Conservation (phyloP, 1,140 invertebrate species). For the Cylas formicarius region DNA sequence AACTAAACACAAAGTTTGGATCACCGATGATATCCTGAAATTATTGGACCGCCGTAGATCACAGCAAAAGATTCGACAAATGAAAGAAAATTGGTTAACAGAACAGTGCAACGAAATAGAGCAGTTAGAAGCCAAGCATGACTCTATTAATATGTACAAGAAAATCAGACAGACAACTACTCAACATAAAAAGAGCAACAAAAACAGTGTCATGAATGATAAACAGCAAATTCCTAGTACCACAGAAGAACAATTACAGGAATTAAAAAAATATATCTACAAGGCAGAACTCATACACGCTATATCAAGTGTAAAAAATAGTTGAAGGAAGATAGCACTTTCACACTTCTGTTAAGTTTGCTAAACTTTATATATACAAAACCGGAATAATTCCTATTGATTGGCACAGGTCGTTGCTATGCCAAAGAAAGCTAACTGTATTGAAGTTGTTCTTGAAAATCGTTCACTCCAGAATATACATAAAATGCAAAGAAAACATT, state of each 20-base stretch:
- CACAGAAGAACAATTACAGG: too few species aligned
- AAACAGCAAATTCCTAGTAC: too few species aligned
- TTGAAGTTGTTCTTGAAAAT: slow-evolving; percentile 2
- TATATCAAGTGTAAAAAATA: background rate
- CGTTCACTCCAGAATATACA: slow-evolving; percentile 1
- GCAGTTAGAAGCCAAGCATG: slow-evolving; percentile 1
- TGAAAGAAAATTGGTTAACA: slow-evolving; percentile 1
- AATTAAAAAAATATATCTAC: too few species aligned
- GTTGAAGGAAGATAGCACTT: background rate
- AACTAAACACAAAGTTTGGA: background rate
- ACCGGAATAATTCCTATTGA: too few species aligned
- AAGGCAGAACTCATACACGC: slow-evolving; percentile 3
- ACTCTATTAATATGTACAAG: slow-evolving; percentile 3
- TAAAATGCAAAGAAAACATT: background rate
- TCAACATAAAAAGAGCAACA: slow-evolving; percentile 1
- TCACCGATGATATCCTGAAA: slow-evolving; percentile 1
- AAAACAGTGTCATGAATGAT: background rate
- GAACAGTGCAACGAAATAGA: slow-evolving; percentile 2
- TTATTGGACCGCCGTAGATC: too few species aligned
- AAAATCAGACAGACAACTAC: too few species aligned
- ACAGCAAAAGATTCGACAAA: background rate
- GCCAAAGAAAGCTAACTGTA: background rate
- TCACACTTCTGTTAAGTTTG: background rate
- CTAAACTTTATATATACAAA: background rate
- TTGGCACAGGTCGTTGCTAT: too few species aligned